These are phyloP conservation scores for Eolophus roseicapilla DNA, from an alignment of 2,113 vertebrate species.

Conservation along the genomic window DNA sequence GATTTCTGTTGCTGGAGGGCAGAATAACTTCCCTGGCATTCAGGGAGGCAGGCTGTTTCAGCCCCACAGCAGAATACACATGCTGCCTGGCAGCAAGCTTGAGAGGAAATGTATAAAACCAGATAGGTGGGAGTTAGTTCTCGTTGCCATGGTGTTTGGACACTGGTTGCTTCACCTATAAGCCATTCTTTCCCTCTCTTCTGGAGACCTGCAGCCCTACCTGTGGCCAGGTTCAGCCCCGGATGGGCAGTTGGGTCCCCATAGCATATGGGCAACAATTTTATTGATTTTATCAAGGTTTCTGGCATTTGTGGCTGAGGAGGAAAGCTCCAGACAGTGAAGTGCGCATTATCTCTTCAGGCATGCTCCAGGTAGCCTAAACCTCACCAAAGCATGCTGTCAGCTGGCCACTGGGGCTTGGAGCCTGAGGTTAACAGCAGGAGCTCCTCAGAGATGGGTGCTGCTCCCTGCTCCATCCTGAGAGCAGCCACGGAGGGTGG, in stretches of 20 bases:
- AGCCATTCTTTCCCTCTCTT: background rate
- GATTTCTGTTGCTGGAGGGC: constrained; percentile 6
- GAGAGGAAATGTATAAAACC: background rate
- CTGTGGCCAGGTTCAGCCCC: background rate
- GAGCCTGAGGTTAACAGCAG: background rate
- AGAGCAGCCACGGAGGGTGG: background rate
- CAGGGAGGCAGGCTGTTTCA: background rate
- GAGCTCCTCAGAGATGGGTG: background rate
- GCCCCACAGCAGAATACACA: background rate
- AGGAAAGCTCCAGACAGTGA: background rate
- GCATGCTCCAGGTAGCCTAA: background rate
- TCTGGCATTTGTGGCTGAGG: background rate
- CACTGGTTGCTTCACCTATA: background rate
- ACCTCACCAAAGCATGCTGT: background rate
- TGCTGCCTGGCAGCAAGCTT: background rate
- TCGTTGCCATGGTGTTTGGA: background rate
- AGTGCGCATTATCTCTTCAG: background rate
- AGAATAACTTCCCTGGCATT: background rate
- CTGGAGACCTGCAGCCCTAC: background rate
- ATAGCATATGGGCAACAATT: background rate
- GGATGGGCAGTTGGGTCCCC: background rate
- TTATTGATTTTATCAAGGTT: background rate
- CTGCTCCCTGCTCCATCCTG: background rate
- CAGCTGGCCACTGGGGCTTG: background rate
- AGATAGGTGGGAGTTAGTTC: background rate